These are phyloP conservation scores for Numenius arquata DNA, from an alignment of 2,113 vertebrate genomes.

Conservation along the genomic window DNA sequence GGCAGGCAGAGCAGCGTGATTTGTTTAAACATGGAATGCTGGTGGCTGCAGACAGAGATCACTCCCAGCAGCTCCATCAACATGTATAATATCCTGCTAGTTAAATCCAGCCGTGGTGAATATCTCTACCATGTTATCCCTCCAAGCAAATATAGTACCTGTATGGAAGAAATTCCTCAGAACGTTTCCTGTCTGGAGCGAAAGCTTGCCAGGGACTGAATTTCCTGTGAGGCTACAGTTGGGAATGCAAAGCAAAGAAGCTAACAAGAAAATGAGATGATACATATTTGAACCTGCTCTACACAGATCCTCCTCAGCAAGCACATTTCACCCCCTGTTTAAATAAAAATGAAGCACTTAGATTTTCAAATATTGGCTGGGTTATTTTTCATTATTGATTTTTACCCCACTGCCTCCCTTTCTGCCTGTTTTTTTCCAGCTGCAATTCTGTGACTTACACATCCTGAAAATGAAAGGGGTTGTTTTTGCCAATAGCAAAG, in stretches of 20 bases:
- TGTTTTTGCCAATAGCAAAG: constrained; percentile 71
- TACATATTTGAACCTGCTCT: constrained; percentile 27
- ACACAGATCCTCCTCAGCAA: not conserved
- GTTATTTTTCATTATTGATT: constrained; percentile 6
- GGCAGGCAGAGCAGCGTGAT: not conserved
- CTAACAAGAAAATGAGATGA: constrained; percentile 19
- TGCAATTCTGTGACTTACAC: constrained; percentile 57
- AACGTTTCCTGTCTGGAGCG: constrained; percentile 49
- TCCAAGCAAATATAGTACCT: constrained; percentile 53
- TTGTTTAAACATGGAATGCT: constrained; percentile 43
- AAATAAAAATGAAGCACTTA: not conserved
- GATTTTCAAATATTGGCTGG: not conserved
- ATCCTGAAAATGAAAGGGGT: constrained; percentile 59
- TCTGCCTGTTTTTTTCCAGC: constrained; percentile 56
- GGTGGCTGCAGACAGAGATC: constrained; percentile 34
- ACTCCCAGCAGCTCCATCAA: constrained; percentile 47
- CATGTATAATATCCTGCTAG: constrained; percentile 41
- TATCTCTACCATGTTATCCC: constrained; percentile 28
- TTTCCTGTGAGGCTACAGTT: constrained; percentile 56
- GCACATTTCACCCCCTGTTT: not conserved
- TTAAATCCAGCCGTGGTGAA: constrained; percentile 24
- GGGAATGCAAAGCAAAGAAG: constrained; percentile 48
- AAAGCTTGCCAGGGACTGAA: constrained; percentile 52
- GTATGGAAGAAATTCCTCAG: constrained; percentile 56
- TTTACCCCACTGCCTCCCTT: not conserved